phyloP scores from a whole-genome alignment of 2,888 invertebrate species.

The Tenthredo scrophulariae region DNA sequence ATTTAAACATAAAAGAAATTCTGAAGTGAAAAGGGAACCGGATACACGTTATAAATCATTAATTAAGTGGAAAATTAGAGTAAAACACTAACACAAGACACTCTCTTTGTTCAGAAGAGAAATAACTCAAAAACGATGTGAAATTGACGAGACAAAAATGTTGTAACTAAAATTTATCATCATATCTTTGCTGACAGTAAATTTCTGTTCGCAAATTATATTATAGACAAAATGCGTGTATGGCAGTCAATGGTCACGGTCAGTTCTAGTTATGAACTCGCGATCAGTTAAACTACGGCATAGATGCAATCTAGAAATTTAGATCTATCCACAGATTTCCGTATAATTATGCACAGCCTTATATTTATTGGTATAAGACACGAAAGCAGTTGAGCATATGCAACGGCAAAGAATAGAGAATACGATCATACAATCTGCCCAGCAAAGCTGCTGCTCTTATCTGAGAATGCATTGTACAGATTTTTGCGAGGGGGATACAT shows the following conservation, averaged over 20 bases:
- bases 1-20: not conserved
- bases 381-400: not conserved
- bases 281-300: not conserved
- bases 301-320: not conserved
- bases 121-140: not conserved
- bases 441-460: not conserved
- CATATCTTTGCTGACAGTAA: too few relatives aligned
- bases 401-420: not conserved
- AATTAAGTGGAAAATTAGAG: not conserved
- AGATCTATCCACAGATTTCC: too few relatives aligned
- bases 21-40: not conserved
- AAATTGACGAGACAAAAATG: not conserved
- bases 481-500: not conserved
- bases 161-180: not conserved
- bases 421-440: not conserved
- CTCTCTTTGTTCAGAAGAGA: not conserved
- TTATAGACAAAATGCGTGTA: not conserved
- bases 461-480: constrained; percentile 7
- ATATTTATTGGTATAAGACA: not conserved
- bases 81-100: not conserved
- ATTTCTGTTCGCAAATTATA: not conserved
- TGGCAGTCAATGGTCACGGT: not conserved
- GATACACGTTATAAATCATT: not conserved
- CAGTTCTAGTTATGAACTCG: not conserved
- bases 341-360: not conserved